phyloP scores from a whole-genome alignment of 2,888 invertebrate genomes.

The Strigamia transsilvanica region DNA sequence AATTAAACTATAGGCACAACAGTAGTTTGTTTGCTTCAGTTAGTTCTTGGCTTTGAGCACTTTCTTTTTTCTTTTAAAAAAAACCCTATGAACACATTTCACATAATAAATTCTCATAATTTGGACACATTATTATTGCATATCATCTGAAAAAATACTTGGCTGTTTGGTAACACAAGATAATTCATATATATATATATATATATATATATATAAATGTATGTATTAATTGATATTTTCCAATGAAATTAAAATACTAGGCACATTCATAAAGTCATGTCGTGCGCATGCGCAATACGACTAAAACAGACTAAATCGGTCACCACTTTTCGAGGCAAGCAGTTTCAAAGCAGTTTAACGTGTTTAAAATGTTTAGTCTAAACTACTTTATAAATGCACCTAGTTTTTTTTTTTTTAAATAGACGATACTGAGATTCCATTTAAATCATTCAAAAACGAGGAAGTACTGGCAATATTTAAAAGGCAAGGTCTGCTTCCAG shows the following conservation, averaged over 20 bases:
- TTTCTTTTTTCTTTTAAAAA: neutral
- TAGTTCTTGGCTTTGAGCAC: conserved; percentile 7
- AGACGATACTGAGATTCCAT: neutral
- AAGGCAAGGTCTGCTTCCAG: no score
- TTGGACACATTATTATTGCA: neutral
- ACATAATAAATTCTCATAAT: neutral
- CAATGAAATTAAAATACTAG: no score
- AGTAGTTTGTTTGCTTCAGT: neutral
- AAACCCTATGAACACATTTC: neutral
- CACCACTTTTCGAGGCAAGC: no score
- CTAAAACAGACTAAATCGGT: no score
- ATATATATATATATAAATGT: neutral
- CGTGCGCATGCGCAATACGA: no score
- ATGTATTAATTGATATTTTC: neutral
- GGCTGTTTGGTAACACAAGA: neutral
- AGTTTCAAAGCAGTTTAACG: no score
- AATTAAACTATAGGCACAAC: conserved; percentile 24
- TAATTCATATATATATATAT: neutral
- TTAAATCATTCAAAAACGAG: neutral
- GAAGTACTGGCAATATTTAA: neutral
- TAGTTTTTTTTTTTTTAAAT: neutral
- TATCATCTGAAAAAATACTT: neutral
- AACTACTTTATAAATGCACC: no score
- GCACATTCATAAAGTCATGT: no score
- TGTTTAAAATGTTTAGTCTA: no score